Conservation (phyloP, 2,888 invertebrate species). For the Drosophila austrosaltans region DNA sequence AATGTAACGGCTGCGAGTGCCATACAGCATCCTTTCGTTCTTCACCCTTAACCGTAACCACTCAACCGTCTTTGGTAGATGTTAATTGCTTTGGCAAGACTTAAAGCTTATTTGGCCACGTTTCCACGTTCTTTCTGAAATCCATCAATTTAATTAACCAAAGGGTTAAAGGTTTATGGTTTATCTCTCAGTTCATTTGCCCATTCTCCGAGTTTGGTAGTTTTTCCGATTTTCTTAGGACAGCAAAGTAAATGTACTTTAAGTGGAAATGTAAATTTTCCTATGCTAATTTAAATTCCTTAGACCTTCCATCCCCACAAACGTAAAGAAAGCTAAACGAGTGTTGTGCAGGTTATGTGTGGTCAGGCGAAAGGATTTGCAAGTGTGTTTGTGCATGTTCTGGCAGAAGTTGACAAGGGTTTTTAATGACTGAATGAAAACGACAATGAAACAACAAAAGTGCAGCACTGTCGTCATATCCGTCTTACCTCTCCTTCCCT, state of each 20-base stretch:
- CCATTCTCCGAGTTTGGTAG: not conserved
- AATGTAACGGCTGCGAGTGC: conserved; percentile 38
- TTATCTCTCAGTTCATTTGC: conserved; percentile 6
- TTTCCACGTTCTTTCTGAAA: conserved; percentile 40
- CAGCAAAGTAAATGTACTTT: conserved; percentile 54
- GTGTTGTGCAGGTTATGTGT: conserved; percentile 44
- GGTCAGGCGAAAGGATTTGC: conserved; percentile 52
- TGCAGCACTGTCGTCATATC: conserved; percentile 45
- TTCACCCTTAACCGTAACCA: not conserved
- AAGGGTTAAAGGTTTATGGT: conserved; percentile 43
- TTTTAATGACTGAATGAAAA: conserved; percentile 81
- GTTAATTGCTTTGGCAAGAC: conserved; percentile 55
- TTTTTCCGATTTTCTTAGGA: not conserved
- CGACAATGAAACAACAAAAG: conserved; percentile 60
- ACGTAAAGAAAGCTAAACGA: conserved; percentile 29
- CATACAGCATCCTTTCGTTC: not conserved
- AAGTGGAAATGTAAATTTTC: conserved; percentile 74
- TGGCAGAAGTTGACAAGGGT: conserved; percentile 81
- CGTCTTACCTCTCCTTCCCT: conserved; percentile 22
- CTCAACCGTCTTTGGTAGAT: conserved; percentile 17
- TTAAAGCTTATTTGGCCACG: conserved; percentile 55
- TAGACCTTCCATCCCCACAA: not conserved
- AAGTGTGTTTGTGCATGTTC: conserved; percentile 45
- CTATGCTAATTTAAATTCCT: conserved; percentile 71
- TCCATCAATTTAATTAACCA: conserved; percentile 76